Conservation (phyloP, 2,888 invertebrate species). For the Steromphala cineraria region DNA sequence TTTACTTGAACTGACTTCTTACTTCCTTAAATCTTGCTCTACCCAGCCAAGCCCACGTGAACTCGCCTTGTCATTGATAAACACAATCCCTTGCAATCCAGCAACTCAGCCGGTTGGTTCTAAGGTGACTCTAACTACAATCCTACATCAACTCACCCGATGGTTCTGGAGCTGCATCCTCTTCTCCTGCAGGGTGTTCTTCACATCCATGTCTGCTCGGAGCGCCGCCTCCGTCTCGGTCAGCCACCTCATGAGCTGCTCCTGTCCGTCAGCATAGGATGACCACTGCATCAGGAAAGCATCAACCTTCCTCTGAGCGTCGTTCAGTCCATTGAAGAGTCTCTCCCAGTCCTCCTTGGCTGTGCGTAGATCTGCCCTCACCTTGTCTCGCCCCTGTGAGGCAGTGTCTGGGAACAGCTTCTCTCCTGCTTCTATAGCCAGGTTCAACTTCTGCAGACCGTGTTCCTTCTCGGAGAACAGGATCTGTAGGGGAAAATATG, state of each 20-base stretch:
- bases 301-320: constrained; percentile 87
- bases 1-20: no score
- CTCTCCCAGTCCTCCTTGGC: constrained; percentile 77
- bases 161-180: constrained; percentile 89
- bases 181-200: constrained; percentile 92
- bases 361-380: constrained; percentile 83
- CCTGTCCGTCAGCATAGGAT: constrained; percentile 90
- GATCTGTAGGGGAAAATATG: constrained; percentile 79
- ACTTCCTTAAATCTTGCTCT: no score
- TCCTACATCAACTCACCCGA: constrained; percentile 77
- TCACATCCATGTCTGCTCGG: constrained; percentile 87
- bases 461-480: constrained; percentile 86
- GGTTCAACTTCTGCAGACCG: constrained; percentile 87
- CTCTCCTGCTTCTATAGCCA: constrained; percentile 90
- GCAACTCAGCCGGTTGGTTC: no score
- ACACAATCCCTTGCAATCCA: no score
- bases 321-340: constrained; percentile 82
- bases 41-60: no score
- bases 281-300: constrained; percentile 93
- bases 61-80: no score
- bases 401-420: constrained; percentile 91
- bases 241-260: constrained; percentile 87
- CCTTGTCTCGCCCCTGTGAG: constrained; percentile 88
- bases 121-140: no score
- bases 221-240: constrained; percentile 84